phyloP scores from a whole-genome alignment of 2,888 invertebrate species.

The Platycheirus albimanus region DNA sequence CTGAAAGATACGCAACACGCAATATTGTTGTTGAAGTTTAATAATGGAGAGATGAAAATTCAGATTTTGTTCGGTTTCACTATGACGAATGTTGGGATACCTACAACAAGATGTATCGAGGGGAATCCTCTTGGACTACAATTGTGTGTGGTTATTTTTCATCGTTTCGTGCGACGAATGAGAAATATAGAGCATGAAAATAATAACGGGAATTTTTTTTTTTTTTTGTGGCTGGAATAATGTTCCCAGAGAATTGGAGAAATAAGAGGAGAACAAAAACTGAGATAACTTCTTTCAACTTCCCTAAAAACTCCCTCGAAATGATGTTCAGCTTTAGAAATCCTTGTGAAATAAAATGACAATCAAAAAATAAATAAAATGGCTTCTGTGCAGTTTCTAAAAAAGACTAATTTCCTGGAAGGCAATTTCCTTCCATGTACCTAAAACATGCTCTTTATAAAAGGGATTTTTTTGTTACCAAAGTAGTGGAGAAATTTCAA shows the following conservation, averaged over 20 bases:
- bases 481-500: too few relatives aligned
- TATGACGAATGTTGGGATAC: constrained; percentile 57
- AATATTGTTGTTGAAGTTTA: constrained; percentile 33
- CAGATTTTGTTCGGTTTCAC: constrained; percentile 47
- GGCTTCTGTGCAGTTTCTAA: too few relatives aligned
- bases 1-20: constrained; percentile 39
- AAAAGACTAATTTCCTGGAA: too few relatives aligned
- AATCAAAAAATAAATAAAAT: too few relatives aligned
- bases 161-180: constrained; percentile 43
- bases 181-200: constrained; percentile 46
- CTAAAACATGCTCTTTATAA: too few relatives aligned
- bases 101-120: constrained; percentile 24
- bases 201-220: constrained; percentile 7
- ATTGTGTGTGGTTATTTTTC: constrained; percentile 25
- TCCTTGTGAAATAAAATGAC: too few relatives aligned
- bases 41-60: constrained; percentile 47
- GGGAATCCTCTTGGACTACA: constrained; percentile 1
- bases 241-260: not conserved
- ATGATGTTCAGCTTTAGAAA: too few relatives aligned
- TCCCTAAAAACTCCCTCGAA: too few relatives aligned
- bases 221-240: not conserved
- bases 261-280: too few relatives aligned
- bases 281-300: too few relatives aligned
- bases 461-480: too few relatives aligned
- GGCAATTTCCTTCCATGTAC: too few relatives aligned